These are phyloP conservation scores for Tribolium madens DNA, from an alignment of 1,140 invertebrate species.

Conservation along the genomic window DNA sequence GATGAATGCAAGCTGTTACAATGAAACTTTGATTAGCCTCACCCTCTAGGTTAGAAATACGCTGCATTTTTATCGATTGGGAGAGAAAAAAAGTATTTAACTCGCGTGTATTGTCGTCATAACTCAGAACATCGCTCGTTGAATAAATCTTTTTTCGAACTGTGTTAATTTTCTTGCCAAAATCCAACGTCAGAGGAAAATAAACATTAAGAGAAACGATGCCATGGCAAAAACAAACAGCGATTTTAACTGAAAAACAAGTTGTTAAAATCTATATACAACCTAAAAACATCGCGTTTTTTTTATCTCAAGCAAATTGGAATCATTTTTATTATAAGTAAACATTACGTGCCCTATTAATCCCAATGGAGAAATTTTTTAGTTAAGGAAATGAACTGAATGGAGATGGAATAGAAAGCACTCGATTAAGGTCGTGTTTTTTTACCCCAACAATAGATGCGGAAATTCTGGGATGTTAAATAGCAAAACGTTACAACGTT, in stretches of 20 bases:
- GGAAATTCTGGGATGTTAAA: not conserved
- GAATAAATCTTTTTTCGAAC: no score
- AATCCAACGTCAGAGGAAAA: no score
- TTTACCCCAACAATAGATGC: not conserved
- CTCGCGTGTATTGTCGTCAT: no score
- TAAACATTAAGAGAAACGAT: no score
- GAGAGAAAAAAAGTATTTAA: no score
- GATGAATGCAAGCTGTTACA: not conserved
- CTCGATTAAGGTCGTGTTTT: not conserved
- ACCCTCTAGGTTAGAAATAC: no score
- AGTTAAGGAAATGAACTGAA: not conserved
- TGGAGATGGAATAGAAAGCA: not conserved
- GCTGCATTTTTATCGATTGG: not conserved
- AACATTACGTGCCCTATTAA: not conserved
- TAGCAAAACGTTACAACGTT: not conserved
- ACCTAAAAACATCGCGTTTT: no score
- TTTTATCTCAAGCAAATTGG: not conserved
- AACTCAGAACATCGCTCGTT: no score
- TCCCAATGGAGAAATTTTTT: not conserved
- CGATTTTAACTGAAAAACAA: no score
- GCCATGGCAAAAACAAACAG: no score
- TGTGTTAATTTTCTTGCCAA: no score
- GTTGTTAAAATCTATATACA: no score
- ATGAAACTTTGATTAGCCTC: not conserved
- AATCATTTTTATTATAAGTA: not conserved